Evolutionary conservation across 2,888 invertebrate genomes (phyloP).

Genomic region (Emmelina monodactyla): DNA sequence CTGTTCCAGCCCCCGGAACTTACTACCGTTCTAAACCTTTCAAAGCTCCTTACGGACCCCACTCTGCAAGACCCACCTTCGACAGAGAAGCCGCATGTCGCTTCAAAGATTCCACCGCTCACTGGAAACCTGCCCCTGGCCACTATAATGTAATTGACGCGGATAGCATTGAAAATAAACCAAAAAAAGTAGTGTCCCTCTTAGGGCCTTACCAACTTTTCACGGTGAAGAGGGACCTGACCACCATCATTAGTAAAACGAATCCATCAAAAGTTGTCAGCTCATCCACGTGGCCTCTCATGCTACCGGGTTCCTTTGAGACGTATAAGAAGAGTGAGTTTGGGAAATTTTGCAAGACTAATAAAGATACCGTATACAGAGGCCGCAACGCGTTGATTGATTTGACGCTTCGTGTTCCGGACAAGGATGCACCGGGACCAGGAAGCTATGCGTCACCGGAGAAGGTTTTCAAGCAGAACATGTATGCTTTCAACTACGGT

Average conservation of each 20-base stretch:
- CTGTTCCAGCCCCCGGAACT: not conserved
- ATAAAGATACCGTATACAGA: not conserved
- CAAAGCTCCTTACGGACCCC: not conserved
- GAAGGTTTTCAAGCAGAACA: not conserved
- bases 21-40: not conserved
- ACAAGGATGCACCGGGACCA: not conserved
- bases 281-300: not conserved
- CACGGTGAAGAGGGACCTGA: not conserved
- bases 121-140: not conserved
- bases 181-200: not conserved
- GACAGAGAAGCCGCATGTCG: not conserved
- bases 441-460: not conserved
- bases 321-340: not conserved
- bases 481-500: not conserved
- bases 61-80: not conserved
- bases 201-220: not conserved
- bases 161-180: not conserved
- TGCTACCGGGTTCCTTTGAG: not conserved
- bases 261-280: not conserved
- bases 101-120: not conserved
- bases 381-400: not conserved
- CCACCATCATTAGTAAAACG: not conserved
- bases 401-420: not conserved
- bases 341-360: not conserved
- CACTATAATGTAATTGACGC: not conserved